phyloP scores from a whole-genome alignment of 2,888 invertebrate genomes.

The Phrixothrix hirtus region DNA sequence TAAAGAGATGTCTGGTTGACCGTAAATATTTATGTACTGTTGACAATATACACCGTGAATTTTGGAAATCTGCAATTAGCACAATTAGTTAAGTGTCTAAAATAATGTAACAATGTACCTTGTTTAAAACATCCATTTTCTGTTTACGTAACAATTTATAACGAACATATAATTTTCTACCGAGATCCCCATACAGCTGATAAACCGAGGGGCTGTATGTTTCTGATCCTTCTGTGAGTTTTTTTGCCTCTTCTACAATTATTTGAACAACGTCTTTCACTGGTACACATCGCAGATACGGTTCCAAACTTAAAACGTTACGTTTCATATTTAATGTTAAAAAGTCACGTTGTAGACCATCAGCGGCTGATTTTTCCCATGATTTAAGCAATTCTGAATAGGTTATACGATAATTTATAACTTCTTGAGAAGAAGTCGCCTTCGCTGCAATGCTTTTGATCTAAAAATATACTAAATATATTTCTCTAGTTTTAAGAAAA shows the following conservation, averaged over 20 bases:
- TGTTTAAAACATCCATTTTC: conserved; percentile 67
- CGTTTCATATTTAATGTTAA: conserved; percentile 63
- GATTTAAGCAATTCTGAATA: conserved; percentile 64
- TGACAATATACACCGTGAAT: conserved; percentile 50
- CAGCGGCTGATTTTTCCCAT: conserved; percentile 68
- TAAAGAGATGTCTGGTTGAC: conserved; percentile 39
- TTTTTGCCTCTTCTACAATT: conserved; percentile 70
- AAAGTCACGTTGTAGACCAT: conserved; percentile 72
- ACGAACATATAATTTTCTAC: conserved; percentile 68
- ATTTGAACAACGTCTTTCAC: conserved; percentile 61
- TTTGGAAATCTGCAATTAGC: conserved; percentile 41
- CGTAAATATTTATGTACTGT: conserved; percentile 42
- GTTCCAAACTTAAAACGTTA: conserved; percentile 45
- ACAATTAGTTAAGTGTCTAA: no score
- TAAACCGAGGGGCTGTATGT: conserved; percentile 74
- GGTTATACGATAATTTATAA: conserved; percentile 56
- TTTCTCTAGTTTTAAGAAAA: background rate
- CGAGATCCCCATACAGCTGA: conserved; percentile 68
- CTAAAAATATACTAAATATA: conserved; percentile 36
- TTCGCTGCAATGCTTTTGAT: conserved; percentile 49
- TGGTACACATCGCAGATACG: conserved; percentile 51
- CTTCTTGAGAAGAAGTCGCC: conserved; percentile 41
- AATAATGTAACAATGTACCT: no score
- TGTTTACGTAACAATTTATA: conserved; percentile 70
- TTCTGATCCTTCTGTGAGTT: conserved; percentile 75